phyloP scores from a whole-genome alignment of 2,888 invertebrate species.

The Ichneumoninae sp. region DNA sequence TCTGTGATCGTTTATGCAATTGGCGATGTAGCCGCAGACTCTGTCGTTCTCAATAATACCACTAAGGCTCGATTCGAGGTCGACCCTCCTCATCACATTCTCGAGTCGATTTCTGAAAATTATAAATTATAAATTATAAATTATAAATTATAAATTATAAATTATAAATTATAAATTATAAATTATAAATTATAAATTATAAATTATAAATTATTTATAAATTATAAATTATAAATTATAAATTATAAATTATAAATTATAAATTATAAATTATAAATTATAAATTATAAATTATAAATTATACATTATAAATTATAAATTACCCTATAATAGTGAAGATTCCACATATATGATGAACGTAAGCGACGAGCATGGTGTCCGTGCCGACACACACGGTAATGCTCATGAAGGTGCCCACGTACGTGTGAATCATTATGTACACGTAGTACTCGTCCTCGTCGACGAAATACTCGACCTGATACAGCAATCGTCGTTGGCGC shows the following conservation, averaged over 20 bases:
- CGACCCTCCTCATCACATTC: conserved; percentile 6
- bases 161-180: too few species aligned
- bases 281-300: neutral
- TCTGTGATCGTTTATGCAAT: conserved; percentile 40
- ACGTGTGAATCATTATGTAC: conserved; percentile 60
- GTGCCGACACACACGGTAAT: conserved; percentile 35
- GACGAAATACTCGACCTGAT: conserved; percentile 63
- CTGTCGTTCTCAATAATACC: conserved; percentile 26
- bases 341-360: conserved; percentile 65
- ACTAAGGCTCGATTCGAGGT: neutral
- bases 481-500: conserved; percentile 57
- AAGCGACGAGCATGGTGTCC: conserved; percentile 57
- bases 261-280: neutral
- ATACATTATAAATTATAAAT: neutral
- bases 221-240: too few species aligned
- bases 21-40: conserved; percentile 29
- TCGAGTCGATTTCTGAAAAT: conserved; percentile 46
- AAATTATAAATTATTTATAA: too few species aligned
- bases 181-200: too few species aligned
- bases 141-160: too few species aligned
- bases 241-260: too few species aligned
- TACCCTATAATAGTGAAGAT: conserved; percentile 64
- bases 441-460: conserved; percentile 61
- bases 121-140: too few species aligned
- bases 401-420: conserved; percentile 52